Evolutionary conservation across 92 coral and sea anemone species (phyloP), one percentile per base, ranked within the genome.

Genomic region (Actinostola sp.): DNA sequence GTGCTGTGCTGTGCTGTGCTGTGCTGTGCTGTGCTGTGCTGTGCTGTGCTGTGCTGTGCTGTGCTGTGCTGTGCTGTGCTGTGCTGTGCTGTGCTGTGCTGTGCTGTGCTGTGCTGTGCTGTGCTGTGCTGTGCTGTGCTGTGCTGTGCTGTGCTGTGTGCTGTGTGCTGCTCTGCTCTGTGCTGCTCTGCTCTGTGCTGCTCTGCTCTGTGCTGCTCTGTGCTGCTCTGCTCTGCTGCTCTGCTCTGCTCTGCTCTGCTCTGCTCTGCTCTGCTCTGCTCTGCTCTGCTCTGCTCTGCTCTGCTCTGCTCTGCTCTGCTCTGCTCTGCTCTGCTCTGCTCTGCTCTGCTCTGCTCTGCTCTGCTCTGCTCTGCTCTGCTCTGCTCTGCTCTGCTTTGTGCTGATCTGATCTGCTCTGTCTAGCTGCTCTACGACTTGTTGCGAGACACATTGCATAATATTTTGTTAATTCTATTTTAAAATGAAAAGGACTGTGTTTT

Each of bases 161-260:
- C n/a, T n/a, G n/a, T n/a, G n/a, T n/a, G n/a, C n/a, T 32, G 2
- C 30, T 15, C 19, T 20, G 7, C 8, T 42, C n/a, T 60, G 3
- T 59, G 36, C 39, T 28, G 12, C 25, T 1, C 35, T 28, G 8
- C 25, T 13, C 35, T 32, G 5, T 28, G 20, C 65, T 28, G 12
- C 29, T 11, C 42, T 59, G 1, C 25, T 2, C 35, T 59, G 17
- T 25, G 21, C 20, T 33, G 16, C 17, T 34, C 45, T 33, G 2
- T 14, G 19, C 24, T 14, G 57, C 24, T 14, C 57, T 50, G 5
- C 5, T n/a, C n/a, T n/a, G n/a, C 54, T 48, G 54, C 54, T 48
- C 54, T 48, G 54, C 54, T 48, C 54, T 48, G 54, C 54, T 48
- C 54, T 48, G 54, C 54, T 48, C 54, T 48, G 54, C 54, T 48